These are phyloP conservation scores for Falco berigora DNA, from an alignment of 2,797 vertebrate species.

Conservation along the genomic window DNA sequence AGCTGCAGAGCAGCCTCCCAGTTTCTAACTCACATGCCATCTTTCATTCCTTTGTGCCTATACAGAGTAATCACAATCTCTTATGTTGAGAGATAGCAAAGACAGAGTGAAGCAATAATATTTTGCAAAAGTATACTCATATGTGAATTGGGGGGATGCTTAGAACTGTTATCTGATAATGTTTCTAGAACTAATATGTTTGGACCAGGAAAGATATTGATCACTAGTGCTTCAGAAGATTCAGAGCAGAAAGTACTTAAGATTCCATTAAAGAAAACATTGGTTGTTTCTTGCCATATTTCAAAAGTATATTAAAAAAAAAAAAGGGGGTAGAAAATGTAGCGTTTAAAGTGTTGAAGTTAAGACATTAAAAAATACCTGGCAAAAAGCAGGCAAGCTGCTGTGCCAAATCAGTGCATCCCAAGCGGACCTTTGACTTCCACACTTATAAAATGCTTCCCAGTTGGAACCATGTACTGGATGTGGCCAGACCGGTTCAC, in stretches of 20 bases:
- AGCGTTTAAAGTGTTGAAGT: neutral
- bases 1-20: constrained; percentile 11
- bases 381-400: neutral
- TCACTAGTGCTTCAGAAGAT: constrained; percentile 15
- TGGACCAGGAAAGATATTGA: neutral
- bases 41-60: constrained; percentile 19
- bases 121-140: neutral
- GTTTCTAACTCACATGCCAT: neutral
- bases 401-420: neutral
- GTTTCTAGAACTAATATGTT: neutral
- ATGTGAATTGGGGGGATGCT: neutral
- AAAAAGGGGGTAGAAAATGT: neutral
- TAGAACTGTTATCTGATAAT: neutral
- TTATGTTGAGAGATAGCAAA: neutral
- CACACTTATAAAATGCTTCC: neutral
- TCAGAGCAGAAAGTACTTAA: constrained; percentile 38
- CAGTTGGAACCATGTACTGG: neutral
- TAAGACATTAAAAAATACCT: neutral
- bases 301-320: neutral
- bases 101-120: neutral
- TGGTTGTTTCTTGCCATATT: neutral
- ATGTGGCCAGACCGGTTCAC: neutral
- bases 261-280: constrained; percentile 31
- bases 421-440: neutral
- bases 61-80: constrained; percentile 1